These are phyloP conservation scores for Salvelinus alpinus DNA, from an alignment of 2,113 vertebrate species.

Conservation along the genomic window DNA sequence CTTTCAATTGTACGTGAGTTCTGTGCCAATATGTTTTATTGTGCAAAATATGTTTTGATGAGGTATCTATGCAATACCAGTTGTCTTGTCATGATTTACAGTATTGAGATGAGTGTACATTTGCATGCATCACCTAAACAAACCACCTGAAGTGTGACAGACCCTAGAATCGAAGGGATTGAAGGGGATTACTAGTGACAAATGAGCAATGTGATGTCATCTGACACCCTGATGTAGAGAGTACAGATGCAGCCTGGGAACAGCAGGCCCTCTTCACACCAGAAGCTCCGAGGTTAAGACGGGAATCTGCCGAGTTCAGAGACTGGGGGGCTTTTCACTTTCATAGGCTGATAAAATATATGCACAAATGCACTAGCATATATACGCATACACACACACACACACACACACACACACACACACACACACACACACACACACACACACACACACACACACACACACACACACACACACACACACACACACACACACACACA, in stretches of 20 bases:
- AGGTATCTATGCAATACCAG: not conserved
- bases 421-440: slow-evolving; percentile 5
- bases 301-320: not conserved
- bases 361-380: not conserved
- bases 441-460: slow-evolving; percentile 2
- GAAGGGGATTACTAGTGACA: slow-evolving; percentile 6
- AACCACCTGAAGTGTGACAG: not conserved
- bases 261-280: not conserved
- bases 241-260: slow-evolving; percentile 10
- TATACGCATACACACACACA: slow-evolving; percentile 1
- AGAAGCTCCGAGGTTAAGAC: not conserved
- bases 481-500: not conserved
- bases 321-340: slow-evolving; percentile 7
- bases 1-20: too few relatives aligned
- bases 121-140: not conserved
- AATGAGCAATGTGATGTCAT: slow-evolving; percentile 19
- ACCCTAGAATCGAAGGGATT: too few relatives aligned
- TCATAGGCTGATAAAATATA: not conserved
- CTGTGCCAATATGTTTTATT: not conserved
- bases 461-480: slow-evolving; percentile 2
- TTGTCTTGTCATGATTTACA: not conserved
- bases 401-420: not conserved
- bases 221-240: not conserved
- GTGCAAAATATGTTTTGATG: not conserved
- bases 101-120: not conserved